Conservation (phyloP, 1,140 invertebrate genomes). For the Pseudomyrmex sp. region DNA sequence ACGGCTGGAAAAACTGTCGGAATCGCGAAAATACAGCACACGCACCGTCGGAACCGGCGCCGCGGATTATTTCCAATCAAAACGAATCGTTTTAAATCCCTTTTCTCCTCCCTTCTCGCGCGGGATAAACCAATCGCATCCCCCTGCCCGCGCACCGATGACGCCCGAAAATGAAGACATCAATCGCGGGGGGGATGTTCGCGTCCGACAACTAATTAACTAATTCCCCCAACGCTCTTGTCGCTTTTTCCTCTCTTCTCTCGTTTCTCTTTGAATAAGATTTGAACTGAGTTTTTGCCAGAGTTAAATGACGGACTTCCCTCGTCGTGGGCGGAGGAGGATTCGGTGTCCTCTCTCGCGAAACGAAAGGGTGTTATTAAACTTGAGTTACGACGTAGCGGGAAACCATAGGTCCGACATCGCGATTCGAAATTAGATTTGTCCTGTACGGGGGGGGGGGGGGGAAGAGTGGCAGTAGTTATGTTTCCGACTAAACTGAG, state of each 20-base stretch:
- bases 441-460: not conserved
- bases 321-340: constrained; percentile 43
- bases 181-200: constrained; percentile 31
- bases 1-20: constrained; percentile 28
- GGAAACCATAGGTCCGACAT: not conserved
- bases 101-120: too few relatives aligned
- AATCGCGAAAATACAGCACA: constrained; percentile 46
- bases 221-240: constrained; percentile 69
- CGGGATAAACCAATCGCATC: constrained; percentile 45
- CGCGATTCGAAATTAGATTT: constrained; percentile 46
- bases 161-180: constrained; percentile 56
- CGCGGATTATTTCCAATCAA: constrained; percentile 54
- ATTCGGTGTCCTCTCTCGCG: constrained; percentile 59
- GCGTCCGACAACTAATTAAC: constrained; percentile 75
- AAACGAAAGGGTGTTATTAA: constrained; percentile 72
- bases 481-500: constrained; percentile 13
- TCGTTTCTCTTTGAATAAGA: constrained; percentile 67
- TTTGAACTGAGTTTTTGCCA: constrained; percentile 76
- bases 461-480: not conserved
- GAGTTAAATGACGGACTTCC: constrained; percentile 62
- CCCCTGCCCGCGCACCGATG: constrained; percentile 29
- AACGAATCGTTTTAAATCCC: constrained; percentile 60
- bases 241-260: constrained; percentile 1
- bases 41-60: constrained; percentile 4
- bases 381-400: constrained; percentile 69